Percentiles rank a stretch among this genome's conserved stretches.
Evolutionary conservation across 64 coral and sea anemone genomes (phyloP).

Genomic region (Trachythela sp.): DNA sequence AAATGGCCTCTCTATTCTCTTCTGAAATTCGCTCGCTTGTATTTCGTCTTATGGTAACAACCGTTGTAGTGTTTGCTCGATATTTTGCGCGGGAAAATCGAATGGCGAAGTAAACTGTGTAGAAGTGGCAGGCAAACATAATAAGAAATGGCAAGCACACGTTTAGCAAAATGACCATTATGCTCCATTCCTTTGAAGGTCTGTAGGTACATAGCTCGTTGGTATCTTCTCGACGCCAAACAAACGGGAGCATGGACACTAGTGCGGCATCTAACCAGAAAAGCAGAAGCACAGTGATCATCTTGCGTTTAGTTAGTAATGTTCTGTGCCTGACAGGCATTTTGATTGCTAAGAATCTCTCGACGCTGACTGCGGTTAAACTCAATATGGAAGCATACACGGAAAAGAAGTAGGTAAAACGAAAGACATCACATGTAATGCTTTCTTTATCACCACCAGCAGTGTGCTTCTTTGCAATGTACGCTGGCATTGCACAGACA

Average conservation of each 20-base stretch:
- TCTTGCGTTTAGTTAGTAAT: slow-evolving; percentile 49
- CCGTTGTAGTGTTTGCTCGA: not conserved
- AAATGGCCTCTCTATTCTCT: not conserved
- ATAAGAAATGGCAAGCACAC: slow-evolving; percentile 82
- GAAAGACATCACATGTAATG: slow-evolving; percentile 71
- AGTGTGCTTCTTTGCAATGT: slow-evolving; percentile 74
- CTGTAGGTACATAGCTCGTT: slow-evolving; percentile 53
- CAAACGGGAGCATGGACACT: slow-evolving; percentile 71
- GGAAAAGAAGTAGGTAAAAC: slow-evolving; percentile 80
- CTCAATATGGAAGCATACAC: slow-evolving; percentile 84
- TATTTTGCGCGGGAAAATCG: slow-evolving; percentile 39
- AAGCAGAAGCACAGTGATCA: slow-evolving; percentile 44
- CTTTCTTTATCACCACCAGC: slow-evolving; percentile 5
- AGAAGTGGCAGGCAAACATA: slow-evolving; percentile 66
- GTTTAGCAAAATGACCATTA: slow-evolving; percentile 80
- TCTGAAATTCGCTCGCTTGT: not conserved
- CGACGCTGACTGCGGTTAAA: slow-evolving; percentile 74
- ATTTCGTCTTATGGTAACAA: not conserved
- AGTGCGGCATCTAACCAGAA: slow-evolving; percentile 66
- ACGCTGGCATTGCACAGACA: slow-evolving; percentile 78
- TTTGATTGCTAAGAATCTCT: slow-evolving; percentile 74
- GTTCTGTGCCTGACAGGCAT: slow-evolving; percentile 64
- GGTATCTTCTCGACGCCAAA: slow-evolving; percentile 27
- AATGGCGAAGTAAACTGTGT: slow-evolving; percentile 55
- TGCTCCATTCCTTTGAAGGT: slow-evolving; percentile 74